Evolutionary conservation across 2,113 vertebrate genomes (phyloP), one percentile per base, ranked within the genome.

Genomic region (Cricetomys ansorgei): DNA sequence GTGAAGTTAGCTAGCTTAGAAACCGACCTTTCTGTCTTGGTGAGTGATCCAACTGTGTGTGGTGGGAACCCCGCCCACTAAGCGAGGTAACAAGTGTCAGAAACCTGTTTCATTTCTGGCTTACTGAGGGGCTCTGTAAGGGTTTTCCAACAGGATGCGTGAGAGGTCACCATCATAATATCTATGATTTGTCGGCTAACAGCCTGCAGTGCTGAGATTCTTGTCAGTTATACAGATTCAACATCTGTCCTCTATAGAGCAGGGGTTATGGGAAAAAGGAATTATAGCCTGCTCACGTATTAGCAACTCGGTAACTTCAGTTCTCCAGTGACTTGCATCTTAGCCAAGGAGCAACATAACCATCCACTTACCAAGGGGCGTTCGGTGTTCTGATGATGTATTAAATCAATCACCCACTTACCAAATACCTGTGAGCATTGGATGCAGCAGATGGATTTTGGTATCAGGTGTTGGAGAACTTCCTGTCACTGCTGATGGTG

Each of bases 321-420:
- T 67, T 91, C 89, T 98, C 84, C 77, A 88, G 91, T 65, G 95
- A 85, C 64, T 69, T 59, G 21, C 19, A 17, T 88, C 92, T 95
- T 80, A 76, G 94, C 88, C 89, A 90, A 90, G 69, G 72, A 93
- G 19, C 40, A 89, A 87, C 88, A 76, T 92, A 93, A 95, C 90
- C 84, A 95, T 87, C 70, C 17, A 77, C 88, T 92, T 95, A 77
- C 80, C 37, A 88, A 92, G 21, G 88, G 25, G n/a, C 27, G 91
- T 96, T 75, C 31, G 67, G 75, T 43, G 80, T 94, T 96, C 94
- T 85, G 92, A 96, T 91, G 93, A 93, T 81, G 40, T 93, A 92
- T 95, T 92, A 91, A 95, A 80, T 89, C 89, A 97, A 96, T 93
- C 83, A 85, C 93, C 92, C 89, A 96, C 92, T 94, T 88, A 88